These are phyloP conservation scores for Eidolon dupreanum DNA, from an alignment of 2,797 vertebrate species.

Conservation along the genomic window DNA sequence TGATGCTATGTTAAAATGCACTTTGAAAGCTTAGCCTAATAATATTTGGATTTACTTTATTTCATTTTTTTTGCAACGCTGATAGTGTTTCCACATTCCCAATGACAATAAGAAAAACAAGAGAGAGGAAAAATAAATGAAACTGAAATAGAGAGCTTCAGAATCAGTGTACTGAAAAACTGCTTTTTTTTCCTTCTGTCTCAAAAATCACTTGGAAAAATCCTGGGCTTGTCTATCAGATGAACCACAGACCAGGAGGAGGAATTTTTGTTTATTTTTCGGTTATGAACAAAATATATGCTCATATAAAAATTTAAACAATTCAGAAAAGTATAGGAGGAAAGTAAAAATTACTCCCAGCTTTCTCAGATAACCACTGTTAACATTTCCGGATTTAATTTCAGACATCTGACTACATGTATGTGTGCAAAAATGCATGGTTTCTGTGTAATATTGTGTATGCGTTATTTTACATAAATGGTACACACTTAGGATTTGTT, in stretches of 20 bases:
- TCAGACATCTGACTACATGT: background rate
- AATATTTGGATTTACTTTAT: slow-evolving; percentile 50
- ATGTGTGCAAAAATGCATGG: background rate
- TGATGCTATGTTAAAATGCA: slow-evolving; percentile 78
- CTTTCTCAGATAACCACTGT: slow-evolving; percentile 1
- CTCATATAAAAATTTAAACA: slow-evolving; percentile 18
- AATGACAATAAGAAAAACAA: slow-evolving; percentile 58
- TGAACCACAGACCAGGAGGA: background rate
- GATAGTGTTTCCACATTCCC: slow-evolving; percentile 54
- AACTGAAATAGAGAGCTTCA: slow-evolving; percentile 10
- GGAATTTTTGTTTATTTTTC: slow-evolving; percentile 44
- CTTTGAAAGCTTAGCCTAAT: slow-evolving; percentile 70
- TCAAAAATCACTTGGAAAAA: slow-evolving; percentile 73
- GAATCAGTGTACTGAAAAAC: background rate
- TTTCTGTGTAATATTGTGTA: background rate
- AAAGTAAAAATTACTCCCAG: slow-evolving; percentile 4
- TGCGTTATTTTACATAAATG: background rate
- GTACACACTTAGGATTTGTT: background rate
- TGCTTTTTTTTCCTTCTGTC: background rate
- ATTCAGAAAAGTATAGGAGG: slow-evolving; percentile 22
- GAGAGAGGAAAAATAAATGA: background rate
- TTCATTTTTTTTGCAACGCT: slow-evolving; percentile 59
- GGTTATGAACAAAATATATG: background rate
- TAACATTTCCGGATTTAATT: slow-evolving; percentile 1
- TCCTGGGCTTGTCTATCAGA: slow-evolving; percentile 5